Conservation (phyloP, 2,888 invertebrate species). For the Vesta saturnalis region DNA sequence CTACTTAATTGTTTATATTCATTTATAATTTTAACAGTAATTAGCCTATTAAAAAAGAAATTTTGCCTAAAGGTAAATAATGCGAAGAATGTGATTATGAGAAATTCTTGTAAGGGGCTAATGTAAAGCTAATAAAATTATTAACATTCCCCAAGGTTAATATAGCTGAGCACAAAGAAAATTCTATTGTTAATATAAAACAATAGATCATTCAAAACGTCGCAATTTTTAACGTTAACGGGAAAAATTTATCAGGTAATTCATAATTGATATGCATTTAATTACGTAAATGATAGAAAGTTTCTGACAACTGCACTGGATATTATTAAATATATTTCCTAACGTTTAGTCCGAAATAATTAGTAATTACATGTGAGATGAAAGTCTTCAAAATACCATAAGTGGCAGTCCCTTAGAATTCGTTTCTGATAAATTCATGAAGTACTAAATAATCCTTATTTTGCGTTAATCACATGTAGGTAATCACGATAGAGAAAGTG, state of each 20-base stretch:
- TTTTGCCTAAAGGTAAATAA: slow-evolving; percentile 17
- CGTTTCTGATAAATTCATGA: slow-evolving; percentile 5
- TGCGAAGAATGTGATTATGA: slow-evolving; percentile 9
- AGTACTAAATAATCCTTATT: background rate
- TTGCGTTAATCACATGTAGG: slow-evolving; percentile 11
- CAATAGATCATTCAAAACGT: slow-evolving; percentile 22
- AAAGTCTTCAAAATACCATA: too few species aligned
- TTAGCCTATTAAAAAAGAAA: slow-evolving; percentile 16
- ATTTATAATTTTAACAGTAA: slow-evolving; percentile 2
- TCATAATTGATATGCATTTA: slow-evolving; percentile 18
- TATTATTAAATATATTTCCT: too few species aligned
- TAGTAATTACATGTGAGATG: slow-evolving; percentile 7
- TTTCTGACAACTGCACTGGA: too few species aligned
- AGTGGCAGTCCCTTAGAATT: too few species aligned
- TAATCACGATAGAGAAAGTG: slow-evolving; percentile 2
- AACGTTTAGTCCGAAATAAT: too few species aligned
- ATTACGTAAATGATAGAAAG: slow-evolving; percentile 23
- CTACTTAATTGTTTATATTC: background rate
- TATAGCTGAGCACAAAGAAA: slow-evolving; percentile 10
- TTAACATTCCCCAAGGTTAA: slow-evolving; percentile 17
- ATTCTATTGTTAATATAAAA: slow-evolving; percentile 22
- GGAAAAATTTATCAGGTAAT: too few species aligned
- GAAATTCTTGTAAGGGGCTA: background rate
- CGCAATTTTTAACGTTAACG: slow-evolving; percentile 9
- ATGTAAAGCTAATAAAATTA: slow-evolving; percentile 9